phyloP scores from a whole-genome alignment of 1,140 invertebrate species.

The Hylyphantes graminicola region DNA sequence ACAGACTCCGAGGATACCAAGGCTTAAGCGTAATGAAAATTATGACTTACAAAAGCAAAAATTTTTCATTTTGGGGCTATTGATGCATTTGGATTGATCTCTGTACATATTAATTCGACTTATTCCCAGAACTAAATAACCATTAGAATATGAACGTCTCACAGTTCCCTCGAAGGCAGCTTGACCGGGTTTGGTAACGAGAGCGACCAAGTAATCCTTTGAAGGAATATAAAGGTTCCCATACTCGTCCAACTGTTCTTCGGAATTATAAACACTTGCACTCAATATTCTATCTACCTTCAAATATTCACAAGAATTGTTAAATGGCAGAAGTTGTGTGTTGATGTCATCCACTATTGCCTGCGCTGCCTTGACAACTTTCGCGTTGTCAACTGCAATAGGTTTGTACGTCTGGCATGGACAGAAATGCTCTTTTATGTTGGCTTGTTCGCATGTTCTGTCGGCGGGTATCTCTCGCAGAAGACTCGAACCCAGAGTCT shows the following conservation, averaged over 20 bases:
- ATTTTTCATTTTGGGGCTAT: constrained; percentile 78
- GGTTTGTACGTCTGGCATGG: constrained; percentile 64
- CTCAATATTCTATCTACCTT: constrained; percentile 74
- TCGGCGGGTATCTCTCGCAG: constrained; percentile 76
- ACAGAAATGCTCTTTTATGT: constrained; percentile 68
- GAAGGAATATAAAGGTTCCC: constrained; percentile 9
- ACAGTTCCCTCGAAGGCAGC: constrained; percentile 81
- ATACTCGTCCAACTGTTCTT: constrained; percentile 65
- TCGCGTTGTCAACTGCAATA: background rate
- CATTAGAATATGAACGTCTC: constrained; percentile 68
- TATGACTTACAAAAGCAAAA: constrained; percentile 69
- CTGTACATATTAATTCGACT: constrained; percentile 84
- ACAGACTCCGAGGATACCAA: too few relatives aligned
- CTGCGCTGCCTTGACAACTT: constrained; percentile 10
- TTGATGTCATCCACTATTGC: constrained; percentile 63
- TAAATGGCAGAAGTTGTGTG: background rate
- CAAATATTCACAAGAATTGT: constrained; percentile 76
- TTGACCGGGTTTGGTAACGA: constrained; percentile 76
- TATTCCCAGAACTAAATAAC: constrained; percentile 78
- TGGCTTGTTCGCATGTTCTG: constrained; percentile 67
- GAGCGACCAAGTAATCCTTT: constrained; percentile 72
- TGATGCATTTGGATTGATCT: constrained; percentile 80
- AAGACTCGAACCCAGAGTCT: constrained; percentile 76
- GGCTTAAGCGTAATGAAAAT: too few relatives aligned
- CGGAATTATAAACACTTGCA: constrained; percentile 76